phyloP scores from a whole-genome alignment of 2,113 vertebrate genomes.

The Tonatia bakeri region DNA sequence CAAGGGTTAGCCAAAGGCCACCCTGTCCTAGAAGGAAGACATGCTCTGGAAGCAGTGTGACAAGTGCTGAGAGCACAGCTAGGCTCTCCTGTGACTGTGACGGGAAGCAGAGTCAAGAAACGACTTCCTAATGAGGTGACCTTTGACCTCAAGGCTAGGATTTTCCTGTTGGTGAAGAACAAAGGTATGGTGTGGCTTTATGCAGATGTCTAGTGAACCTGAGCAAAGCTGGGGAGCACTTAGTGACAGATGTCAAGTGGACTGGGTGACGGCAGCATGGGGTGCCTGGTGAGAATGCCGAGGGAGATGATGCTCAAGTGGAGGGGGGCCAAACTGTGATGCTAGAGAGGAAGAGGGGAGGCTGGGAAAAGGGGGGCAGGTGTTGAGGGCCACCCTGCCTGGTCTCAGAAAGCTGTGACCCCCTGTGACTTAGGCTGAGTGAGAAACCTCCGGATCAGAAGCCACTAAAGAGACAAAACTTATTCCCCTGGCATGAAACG shows the following conservation, averaged over 20 bases:
- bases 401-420: no score
- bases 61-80: neutral
- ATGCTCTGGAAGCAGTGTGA: neutral
- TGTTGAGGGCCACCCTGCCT: no score
- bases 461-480: no score
- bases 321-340: neutral
- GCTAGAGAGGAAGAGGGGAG: neutral
- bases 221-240: neutral
- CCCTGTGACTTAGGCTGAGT: no score
- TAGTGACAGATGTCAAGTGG: neutral
- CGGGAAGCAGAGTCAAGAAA: neutral
- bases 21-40: neutral
- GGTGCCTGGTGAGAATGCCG: rapidly evolving
- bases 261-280: neutral
- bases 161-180: neutral
- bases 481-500: no score
- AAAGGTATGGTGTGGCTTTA: neutral
- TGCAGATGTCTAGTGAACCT: neutral
- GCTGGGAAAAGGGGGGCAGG: neutral
- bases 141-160: neutral
- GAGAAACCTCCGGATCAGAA: no score
- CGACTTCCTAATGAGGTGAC: neutral
- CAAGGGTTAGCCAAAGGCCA: neutral
- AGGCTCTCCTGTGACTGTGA: neutral
- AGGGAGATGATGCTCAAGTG: neutral